Base-by-base conservation (phyloP, 2,797 vertebrate species). In the Anolis apletophallus region DNA sequence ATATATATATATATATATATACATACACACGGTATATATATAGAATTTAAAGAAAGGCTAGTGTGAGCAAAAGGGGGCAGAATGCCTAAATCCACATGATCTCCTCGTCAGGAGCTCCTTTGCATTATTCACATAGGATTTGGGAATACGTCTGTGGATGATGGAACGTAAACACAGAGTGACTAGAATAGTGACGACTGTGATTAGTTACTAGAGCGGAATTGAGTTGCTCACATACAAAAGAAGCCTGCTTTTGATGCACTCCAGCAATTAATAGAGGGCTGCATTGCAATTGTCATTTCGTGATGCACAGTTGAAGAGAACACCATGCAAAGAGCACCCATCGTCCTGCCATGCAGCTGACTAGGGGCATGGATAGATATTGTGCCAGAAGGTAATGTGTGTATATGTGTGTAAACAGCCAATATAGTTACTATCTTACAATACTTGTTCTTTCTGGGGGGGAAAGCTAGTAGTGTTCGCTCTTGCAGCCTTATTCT, bases 261-360 rank as follows among this genome's bases (percentile, higher is more conserved):
- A 36, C 1, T 29, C 0, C 86, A 77, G 1, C 59, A 73, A 59
- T 36, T 73, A 84, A 84, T 79, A 72, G 26, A 61, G 55, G 85
- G 81, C 72, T 81, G 90, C 67, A 90, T 64, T 78, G 69, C 21
- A 72, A 32, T 17, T 61, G 54, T 55, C 32, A 16, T 84, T 68
- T 69, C 82, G 85, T 90, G 80, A 55, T 80, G 57, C 46, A 16
- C 55, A 64, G 85, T 83, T 55, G 76, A 61, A 87, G 84, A 85
- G 71, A 90, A 83, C 9, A 80, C 76, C 86, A 88, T 36, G 88
- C 77, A 26, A 80, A 50, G 61, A 19, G 81, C 76, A 72, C 80
- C 84, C 85, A 57, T 73, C 54, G 81, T 87, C 77, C 86, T 79
- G 80, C 77, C 67, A 64, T 88, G 90, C 85, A 64, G 78, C 36